These are phyloP conservation scores for Phaenicophaeus curvirostris DNA, from an alignment of 2,797 vertebrate genomes.

Conservation along the genomic window DNA sequence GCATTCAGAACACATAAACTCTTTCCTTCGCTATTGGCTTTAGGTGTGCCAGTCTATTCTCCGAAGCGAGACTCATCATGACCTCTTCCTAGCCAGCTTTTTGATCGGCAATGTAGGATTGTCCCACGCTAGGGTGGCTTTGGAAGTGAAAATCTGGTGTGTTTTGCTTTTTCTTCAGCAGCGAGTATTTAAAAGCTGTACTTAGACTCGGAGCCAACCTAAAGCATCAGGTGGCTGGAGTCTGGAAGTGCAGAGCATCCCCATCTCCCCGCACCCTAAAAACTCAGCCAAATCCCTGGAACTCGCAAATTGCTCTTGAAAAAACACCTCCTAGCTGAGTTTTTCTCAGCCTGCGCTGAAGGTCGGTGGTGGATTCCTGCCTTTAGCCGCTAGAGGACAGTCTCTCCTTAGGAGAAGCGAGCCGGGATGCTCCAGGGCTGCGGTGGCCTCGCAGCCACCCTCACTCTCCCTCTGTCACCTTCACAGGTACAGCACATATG, in stretches of 20 bases:
- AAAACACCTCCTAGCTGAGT: too few relatives aligned
- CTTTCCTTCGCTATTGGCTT: not conserved
- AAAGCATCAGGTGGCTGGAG: not conserved
- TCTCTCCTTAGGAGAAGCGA: slow-evolving; percentile 17
- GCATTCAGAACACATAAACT: not conserved
- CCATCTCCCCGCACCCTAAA: not conserved
- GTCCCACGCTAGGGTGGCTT: not conserved
- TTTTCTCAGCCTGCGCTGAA: not conserved
- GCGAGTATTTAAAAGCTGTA: not conserved
- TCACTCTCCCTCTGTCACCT: slow-evolving; percentile 55
- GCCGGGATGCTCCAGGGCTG: not conserved
- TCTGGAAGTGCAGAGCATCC: not conserved
- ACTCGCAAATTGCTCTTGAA: too few relatives aligned
- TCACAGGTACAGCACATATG: slow-evolving; percentile 56
- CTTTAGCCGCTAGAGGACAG: slow-evolving; percentile 70
- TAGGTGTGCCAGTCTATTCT: not conserved
- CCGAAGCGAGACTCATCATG: not conserved
- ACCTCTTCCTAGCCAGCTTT: not conserved
- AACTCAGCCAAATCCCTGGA: not conserved
- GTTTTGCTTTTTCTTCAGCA: not conserved
- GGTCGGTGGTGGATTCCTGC: not conserved
- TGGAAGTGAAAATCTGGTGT: accelerated
- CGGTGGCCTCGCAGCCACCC: not conserved
- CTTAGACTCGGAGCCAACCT: not conserved
- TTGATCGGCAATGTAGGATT: not conserved